Evolutionary conservation across 2,888 invertebrate genomes (phyloP), one percentile per base, ranked within the genome.

Genomic region (Dolichomitus sp.): DNA sequence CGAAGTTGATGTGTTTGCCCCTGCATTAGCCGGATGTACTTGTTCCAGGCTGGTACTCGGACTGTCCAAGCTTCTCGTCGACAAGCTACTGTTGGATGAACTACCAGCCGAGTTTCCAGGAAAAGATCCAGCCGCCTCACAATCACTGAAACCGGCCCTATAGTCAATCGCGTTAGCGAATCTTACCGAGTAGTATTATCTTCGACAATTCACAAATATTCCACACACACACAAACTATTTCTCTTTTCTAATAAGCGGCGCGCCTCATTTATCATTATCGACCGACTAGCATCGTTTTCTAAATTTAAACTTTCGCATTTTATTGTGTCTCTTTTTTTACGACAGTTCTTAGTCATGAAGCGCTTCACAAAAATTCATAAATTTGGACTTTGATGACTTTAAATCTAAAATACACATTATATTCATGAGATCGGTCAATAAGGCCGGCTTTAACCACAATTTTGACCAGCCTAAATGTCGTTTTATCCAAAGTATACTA

Each of bases 41-140:
- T 96, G 96, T 93, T 97, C 97, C 93, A 96, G 95, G 80, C 97
- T 97, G 88, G 96, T 96, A 90, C 96, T 95, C 84, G 97, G 97
- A 94, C 97, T 97, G 92, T 97, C 97, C 90, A 96, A 95, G 90
- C 93, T 93, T 74, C 93, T 90, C 66, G 93, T 93, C 80, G 93
- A 93, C 76, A 93, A 85, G 74, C 93, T 93, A 80, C 93, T 93
- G 84, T 93, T 93, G 54, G 93, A 93, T 54, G 93, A 93, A 83
- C 93, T 93, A 40, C 93, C 93, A 23, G 93, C 93, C 12, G 93
- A 93, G 82, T 93, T 93, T 9, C 93, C 93, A 52, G 93, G 93
- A 80, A 93, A 93, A 37, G 90, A 88, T 4, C 92, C 92, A 17
- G 90, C 75, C 11, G 90, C 91, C 66, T 93, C 93, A 76, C 92